Evolutionary conservation across 2,888 invertebrate species (phyloP), one percentile per base, ranked within the genome.

Genomic region (Augiades crinisus): DNA sequence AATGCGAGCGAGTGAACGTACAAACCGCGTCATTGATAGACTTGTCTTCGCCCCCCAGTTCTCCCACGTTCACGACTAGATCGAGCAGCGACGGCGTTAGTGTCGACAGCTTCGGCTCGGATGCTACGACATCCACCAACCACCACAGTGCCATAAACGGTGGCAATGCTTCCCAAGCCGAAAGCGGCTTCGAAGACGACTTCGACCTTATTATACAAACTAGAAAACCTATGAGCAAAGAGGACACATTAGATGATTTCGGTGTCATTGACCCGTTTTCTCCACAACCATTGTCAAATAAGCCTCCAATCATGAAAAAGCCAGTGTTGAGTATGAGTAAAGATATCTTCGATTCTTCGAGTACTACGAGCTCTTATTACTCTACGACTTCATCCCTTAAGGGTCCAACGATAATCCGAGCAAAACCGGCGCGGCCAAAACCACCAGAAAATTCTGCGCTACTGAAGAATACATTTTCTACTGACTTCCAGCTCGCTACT

Each of bases 121-220:
- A 94, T 75, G 93, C 93, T 24, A 94, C 93, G 57, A 82, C 87
- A 5, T 88, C 89, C 24, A 90, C 88, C 3, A 89, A 85, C 44
- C 91, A 92, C 61, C 91, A 90, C 46, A 84, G 86, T 55, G 75
- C 82, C 16, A 79, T 89, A 31, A 90, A 88, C 61, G 92, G 92
- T 65, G 93, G 94, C 10, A 93, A 92, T 67, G 91, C 92, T 5
- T 94, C 94, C 3, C 93, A 94, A 70, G 92, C 93, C 34, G 95
- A 95, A 71, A 94, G 94, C 78, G 94, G 95, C 2, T 96, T 96
- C 71, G 96, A 96, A 76, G 96, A 95, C 82, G 95, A 96, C 72
- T 95, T 95, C 73, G 94, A 95, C 70, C 86, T 93, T 37, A 92
- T 93, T 64, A 86, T 93, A 3, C 81, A 81, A 60, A 75, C 87